phyloP scores from a whole-genome alignment of 2,113 vertebrate species.

The Muntiacus muntjak region DNA sequence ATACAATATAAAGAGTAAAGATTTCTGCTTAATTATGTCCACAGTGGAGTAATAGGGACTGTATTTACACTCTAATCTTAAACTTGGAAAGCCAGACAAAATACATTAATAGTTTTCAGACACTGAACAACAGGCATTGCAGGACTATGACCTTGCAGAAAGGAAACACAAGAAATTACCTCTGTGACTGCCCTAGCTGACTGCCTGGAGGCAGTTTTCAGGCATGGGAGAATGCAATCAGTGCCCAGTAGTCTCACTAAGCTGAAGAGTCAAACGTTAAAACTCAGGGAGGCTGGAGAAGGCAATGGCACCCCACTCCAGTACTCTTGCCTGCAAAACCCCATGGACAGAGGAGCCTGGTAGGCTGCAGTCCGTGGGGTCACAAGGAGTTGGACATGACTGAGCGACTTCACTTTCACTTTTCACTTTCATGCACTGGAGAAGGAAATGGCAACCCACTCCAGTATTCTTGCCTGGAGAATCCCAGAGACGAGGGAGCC shows the following conservation, averaged over 20 bases:
- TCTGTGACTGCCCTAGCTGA: not conserved
- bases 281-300: not conserved
- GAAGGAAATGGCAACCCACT: not conserved
- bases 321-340: not conserved
- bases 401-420: not conserved
- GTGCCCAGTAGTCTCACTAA: not conserved
- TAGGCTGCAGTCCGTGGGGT: not conserved
- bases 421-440: not conserved
- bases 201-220: not conserved
- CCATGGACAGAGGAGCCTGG: not conserved
- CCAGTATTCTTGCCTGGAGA: not conserved
- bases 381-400: not conserved
- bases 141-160: not conserved
- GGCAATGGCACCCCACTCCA: not conserved
- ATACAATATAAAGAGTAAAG: not conserved
- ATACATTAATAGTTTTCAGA: not conserved
- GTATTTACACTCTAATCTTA: not conserved
- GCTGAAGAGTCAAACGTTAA: not conserved
- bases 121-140: not conserved
- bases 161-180: not conserved
- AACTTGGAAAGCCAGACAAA: not conserved
- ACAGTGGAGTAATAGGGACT: not conserved
- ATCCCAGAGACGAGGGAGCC: not conserved
- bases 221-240: not conserved
- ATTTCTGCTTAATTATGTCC: not conserved